These are phyloP conservation scores for Gracilinanus agilis DNA, from an alignment of 2,113 vertebrate species.

Conservation along the genomic window DNA sequence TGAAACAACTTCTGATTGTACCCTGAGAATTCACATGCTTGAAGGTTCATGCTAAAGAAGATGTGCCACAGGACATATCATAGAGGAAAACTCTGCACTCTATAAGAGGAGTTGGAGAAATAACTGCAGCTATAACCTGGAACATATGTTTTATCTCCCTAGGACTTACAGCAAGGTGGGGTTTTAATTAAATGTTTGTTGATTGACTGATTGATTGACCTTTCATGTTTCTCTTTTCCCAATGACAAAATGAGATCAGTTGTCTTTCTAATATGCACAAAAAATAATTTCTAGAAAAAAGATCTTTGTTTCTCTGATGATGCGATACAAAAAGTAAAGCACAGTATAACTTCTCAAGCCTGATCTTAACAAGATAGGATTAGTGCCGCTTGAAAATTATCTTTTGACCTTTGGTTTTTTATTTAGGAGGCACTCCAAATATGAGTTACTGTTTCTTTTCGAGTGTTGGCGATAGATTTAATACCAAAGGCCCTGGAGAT, in stretches of 20 bases:
- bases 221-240: slow-evolving; percentile 40
- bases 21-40: background rate
- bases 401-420: slow-evolving; percentile 47
- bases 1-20: background rate
- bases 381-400: slow-evolving; percentile 33
- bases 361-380: slow-evolving; percentile 43
- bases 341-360: slow-evolving; percentile 34
- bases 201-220: background rate
- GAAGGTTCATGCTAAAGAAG: background rate
- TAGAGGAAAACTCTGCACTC: background rate
- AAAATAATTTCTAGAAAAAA: slow-evolving; percentile 36
- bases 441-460: slow-evolving; percentile 59
- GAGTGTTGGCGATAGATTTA: slow-evolving; percentile 53
- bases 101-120: background rate
- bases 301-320: slow-evolving; percentile 27
- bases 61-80: background rate
- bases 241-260: slow-evolving; percentile 56
- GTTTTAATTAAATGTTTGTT: background rate
- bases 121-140: no score
- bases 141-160: background rate
- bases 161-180: background rate
- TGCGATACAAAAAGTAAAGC: slow-evolving; percentile 32
- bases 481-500: slow-evolving; percentile 54
- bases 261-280: slow-evolving; percentile 34
- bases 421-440: slow-evolving; percentile 48